These are phyloP conservation scores for Caranx melampygus DNA, from an alignment of 2,113 vertebrate genomes.

Conservation along the genomic window DNA sequence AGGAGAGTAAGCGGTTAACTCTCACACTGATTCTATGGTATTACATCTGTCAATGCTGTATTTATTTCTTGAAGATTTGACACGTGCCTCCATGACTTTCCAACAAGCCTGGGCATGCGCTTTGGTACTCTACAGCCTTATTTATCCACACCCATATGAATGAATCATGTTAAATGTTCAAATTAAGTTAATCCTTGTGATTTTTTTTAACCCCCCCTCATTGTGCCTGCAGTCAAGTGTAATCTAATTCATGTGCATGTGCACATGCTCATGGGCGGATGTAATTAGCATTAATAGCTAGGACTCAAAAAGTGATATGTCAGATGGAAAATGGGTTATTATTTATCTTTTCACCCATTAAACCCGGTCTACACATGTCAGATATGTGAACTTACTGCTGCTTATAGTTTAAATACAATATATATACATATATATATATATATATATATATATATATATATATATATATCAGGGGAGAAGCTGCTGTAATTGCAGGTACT, in stretches of 20 bases:
- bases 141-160: slow-evolving; percentile 39
- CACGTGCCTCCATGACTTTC: slow-evolving; percentile 40
- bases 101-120: slow-evolving; percentile 21
- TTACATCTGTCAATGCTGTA: slow-evolving; percentile 61
- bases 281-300: slow-evolving; percentile 37
- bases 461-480: not conserved
- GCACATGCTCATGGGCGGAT: slow-evolving; percentile 22
- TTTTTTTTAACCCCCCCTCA: slow-evolving; percentile 4
- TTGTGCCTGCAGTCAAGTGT: slow-evolving; percentile 33
- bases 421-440: too few relatives aligned
- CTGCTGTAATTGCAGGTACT: not conserved
- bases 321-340: slow-evolving; percentile 1
- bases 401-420: not conserved
- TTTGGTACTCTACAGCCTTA: slow-evolving; percentile 24
- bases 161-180: slow-evolving; percentile 43
- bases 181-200: slow-evolving; percentile 47
- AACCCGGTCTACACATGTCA: not conserved
- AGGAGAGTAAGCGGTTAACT: slow-evolving; percentile 60
- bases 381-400: not conserved
- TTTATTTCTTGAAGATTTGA: slow-evolving; percentile 56
- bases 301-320: slow-evolving; percentile 14
- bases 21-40: slow-evolving; percentile 60
- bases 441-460: not conserved
- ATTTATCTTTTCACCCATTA: not conserved
- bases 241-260: slow-evolving; percentile 35